Conservation (phyloP, 2,888 invertebrate species). For the Ormyrus nitidulus region DNA sequence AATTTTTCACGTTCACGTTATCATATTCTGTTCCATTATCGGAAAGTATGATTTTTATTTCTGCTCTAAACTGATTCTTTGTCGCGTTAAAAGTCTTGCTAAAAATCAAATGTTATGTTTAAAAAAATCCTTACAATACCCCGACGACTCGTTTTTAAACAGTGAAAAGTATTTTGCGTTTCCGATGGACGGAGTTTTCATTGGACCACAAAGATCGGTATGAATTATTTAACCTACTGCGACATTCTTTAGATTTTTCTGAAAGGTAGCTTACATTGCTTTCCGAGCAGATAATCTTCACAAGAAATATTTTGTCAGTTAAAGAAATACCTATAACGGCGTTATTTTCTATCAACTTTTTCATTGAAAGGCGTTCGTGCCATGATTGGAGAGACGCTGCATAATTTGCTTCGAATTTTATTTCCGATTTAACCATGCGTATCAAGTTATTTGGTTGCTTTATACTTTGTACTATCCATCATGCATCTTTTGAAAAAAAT, state of each 20-base stretch:
- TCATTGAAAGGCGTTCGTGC: constrained; percentile 21
- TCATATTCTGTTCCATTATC: constrained; percentile 39
- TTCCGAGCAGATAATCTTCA: background rate
- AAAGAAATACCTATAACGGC: background rate
- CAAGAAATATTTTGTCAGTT: background rate
- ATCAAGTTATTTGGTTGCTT: constrained; percentile 47
- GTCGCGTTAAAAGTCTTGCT: background rate
- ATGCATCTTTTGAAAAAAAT: constrained; percentile 20
- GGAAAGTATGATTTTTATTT: constrained; percentile 32
- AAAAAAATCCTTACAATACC: constrained; percentile 8
- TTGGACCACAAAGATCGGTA: constrained; percentile 2
- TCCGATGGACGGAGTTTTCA: no score
- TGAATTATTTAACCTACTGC: constrained; percentile 23
- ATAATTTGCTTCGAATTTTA: constrained; percentile 8
- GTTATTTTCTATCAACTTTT: background rate
- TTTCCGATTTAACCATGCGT: constrained; percentile 38
- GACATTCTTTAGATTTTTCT: background rate
- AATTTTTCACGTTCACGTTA: background rate
- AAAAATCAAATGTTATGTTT: constrained; percentile 6
- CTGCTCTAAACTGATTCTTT: constrained; percentile 17
- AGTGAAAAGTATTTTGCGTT: no score
- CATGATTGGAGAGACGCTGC: background rate
- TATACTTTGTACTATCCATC: constrained; percentile 38
- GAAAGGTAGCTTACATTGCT: constrained; percentile 1
- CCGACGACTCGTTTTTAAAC: no score